Base-by-base conservation (phyloP, 2,888 invertebrate genomes). In the Pheosia tremula region DNA sequence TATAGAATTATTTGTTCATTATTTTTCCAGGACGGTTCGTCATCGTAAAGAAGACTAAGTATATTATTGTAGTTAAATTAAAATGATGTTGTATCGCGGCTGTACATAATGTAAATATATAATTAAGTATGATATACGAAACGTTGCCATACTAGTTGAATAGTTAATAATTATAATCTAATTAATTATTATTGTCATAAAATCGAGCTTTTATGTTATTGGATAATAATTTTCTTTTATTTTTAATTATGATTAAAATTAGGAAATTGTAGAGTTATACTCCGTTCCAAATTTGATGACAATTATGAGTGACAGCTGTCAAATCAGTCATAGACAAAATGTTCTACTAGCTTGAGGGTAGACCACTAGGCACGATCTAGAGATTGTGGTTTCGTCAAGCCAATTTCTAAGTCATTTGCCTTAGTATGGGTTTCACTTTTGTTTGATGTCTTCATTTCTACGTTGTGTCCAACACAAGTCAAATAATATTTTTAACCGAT, bases 131-230 rank as follows among this genome's bases (percentile, higher is more conserved):
- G 79, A 80, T 83, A 81, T 80, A 87, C 79, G 78, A 84, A 77
- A 64, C 72, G 87, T 88, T 88, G 88, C 88, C 88, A 88, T 87
- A 86, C 75, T 82, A 85, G 81, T 72, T 74, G 69, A 64, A 59
- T 67, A 72, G 68, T 71, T 69, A 69, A 68, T 71, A 70, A 74
- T 67, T 75, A 68, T 77, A 75, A 77, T 72, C 68, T 75, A 69
- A 63, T 73, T 24, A 72, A 61, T 66, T 70, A 68, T 72, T 71
- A 74, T 71, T 72, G 73, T 77, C 77, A 79, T 77, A 78, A 74
- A 80, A 78, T 78, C 81, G 86, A 86, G 86, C 85, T 86, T 86
- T 85, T 79, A 77, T 74, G 77, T 80, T 80, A 78, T 59, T 39
- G 64, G 73, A 64, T 71, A 67, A 59, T 61, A 67, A 59, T 61